Conservation (phyloP, 1,140 invertebrate genomes). For the Diorhabda carinulata region DNA sequence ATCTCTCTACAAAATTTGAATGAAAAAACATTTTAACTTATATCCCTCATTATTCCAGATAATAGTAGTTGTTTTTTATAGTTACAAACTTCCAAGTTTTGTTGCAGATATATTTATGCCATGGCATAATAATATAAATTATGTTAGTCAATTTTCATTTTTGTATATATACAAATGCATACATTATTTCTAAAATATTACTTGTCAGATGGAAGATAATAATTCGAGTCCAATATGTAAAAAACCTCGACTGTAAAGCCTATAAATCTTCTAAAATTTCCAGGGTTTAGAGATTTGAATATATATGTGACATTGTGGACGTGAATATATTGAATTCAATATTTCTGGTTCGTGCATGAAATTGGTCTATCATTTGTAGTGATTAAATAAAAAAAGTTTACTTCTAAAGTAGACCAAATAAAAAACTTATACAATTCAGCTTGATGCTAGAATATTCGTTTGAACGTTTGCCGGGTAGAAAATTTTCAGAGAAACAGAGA, state of each 20-base stretch:
- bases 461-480: too few relatives aligned
- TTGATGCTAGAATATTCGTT: too few relatives aligned
- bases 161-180: not conserved
- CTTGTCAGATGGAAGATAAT: constrained; percentile 2
- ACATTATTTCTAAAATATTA: not conserved
- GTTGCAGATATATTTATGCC: not conserved
- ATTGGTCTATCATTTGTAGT: too few relatives aligned
- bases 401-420: too few relatives aligned
- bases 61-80: too few relatives aligned
- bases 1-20: too few relatives aligned
- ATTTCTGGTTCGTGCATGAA: too few relatives aligned
- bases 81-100: not conserved
- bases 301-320: not conserved
- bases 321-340: not conserved
- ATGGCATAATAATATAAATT: constrained; percentile 1
- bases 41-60: too few relatives aligned
- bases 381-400: too few relatives aligned
- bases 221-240: constrained; percentile 2
- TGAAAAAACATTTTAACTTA: too few relatives aligned
- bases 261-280: not conserved
- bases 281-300: not conserved
- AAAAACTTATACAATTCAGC: too few relatives aligned
- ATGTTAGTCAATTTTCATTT: not conserved
- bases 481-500: too few relatives aligned
- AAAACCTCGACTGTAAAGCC: not conserved